Base-by-base conservation (phyloP, 1,140 invertebrate species). In the Zaprionus davidi region DNA sequence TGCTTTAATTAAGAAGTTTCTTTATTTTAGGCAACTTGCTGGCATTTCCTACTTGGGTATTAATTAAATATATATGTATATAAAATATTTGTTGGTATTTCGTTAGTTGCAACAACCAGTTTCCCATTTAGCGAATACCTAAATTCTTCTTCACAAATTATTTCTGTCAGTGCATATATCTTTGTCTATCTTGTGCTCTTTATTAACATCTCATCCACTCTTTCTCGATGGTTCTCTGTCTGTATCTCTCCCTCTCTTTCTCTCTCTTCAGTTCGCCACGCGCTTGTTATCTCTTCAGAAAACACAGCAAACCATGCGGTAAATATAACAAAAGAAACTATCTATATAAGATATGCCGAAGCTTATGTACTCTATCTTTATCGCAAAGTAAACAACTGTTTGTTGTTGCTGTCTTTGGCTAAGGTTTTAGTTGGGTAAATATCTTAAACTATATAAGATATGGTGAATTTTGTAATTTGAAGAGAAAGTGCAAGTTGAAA, bases 21-120 rank as follows among this genome's bases (percentile, higher is more conserved):
- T 24, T 49, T 20, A 20, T 49, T 51, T 22, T 72, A 67, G 62
- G 62, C 62, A 73, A 73, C 62, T 62, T 79, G 49, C 72, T 68
- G 49, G 57, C 63, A 79, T 69, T 79, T 79, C 76, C 77, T 58
- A 79, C 13, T 63, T 31, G 24, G n/a, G 9, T 31, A 49, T 63
- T 31, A 63, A 63, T 15, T 46, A 46, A 46, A 15, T 41, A 15
- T 26, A 26, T 26, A 26, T 44, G 5, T 26, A 26, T 44, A 28
- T 28, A 28, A 62, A 62, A 51, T 28, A 63, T 17, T 28, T 51
- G 12, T 22, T 51, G 46, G 13, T 49, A 51, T 34, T 62, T 62
- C 24, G 41, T 24, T 46, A 46, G 44, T 24, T 28, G 58, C 15
- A 20, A 38, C 57, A 24, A 62, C 59, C 24, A 44, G 59, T 51